phyloP scores from a whole-genome alignment of 2,113 vertebrate genomes.

The Atherinomorus stipes region DNA sequence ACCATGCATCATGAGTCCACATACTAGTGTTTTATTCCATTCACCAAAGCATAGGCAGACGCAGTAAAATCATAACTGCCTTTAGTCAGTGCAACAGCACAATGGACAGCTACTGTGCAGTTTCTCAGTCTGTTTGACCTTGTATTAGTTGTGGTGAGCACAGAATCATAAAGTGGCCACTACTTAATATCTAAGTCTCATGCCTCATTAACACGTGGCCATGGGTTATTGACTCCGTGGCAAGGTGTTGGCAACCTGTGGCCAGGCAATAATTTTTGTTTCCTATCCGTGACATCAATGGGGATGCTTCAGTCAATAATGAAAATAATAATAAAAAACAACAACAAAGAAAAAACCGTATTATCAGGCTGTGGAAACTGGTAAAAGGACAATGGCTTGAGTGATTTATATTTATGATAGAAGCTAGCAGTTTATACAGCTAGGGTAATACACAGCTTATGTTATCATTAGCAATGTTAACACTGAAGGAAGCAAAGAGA shows the following conservation, averaged over 20 bases:
- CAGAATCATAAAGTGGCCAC: background rate
- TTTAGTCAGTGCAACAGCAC: background rate
- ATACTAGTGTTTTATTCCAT: background rate
- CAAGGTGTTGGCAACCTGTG: background rate
- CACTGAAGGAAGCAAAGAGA: too few relatives aligned
- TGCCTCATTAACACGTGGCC: background rate
- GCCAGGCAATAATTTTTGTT: background rate
- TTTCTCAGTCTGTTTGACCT: background rate
- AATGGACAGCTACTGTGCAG: too few relatives aligned
- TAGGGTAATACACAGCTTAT: too few relatives aligned
- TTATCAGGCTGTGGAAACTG: too few relatives aligned
- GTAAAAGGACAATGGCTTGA: too few relatives aligned
- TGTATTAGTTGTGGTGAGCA: background rate
- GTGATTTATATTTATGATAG: too few relatives aligned
- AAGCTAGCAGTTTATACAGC: too few relatives aligned
- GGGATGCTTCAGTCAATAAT: too few relatives aligned
- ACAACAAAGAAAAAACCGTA: too few relatives aligned
- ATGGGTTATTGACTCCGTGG: background rate
- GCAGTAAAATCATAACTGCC: background rate
- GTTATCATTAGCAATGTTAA: too few relatives aligned
- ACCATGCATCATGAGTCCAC: background rate
- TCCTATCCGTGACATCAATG: background rate
- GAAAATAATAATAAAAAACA: too few relatives aligned
- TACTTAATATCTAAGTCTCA: background rate
- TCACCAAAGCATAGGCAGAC: too few relatives aligned